Evolutionary conservation across 1,140 invertebrate species (phyloP).

Genomic region (Ceratina australensis): DNA sequence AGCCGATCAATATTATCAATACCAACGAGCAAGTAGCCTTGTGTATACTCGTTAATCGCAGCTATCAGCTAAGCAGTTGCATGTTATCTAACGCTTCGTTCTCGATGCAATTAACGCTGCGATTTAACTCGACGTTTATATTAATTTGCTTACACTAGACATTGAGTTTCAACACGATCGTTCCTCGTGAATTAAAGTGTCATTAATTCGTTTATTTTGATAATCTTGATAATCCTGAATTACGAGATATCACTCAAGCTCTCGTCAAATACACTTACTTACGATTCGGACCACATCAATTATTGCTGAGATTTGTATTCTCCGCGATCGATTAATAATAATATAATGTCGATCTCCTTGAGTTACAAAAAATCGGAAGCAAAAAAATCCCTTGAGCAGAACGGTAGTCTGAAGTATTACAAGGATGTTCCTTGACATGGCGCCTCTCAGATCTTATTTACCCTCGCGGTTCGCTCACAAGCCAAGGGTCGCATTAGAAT

Average conservation of each 20-base stretch:
- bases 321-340: neutral
- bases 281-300: no score
- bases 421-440: constrained; percentile 41
- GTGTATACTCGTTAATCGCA: neutral
- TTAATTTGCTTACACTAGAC: no score
- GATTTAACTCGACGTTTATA: neutral
- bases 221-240: no score
- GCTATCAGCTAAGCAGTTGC: neutral
- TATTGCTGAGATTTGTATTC: no score
- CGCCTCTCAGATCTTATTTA: constrained; percentile 4
- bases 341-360: neutral
- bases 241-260: no score
- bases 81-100: constrained; percentile 13
- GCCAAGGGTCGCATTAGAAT: constrained; percentile 1
- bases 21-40: constrained; percentile 3
- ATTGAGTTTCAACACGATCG: no score
- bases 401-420: neutral
- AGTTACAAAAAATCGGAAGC: neutral
- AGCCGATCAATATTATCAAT: constrained; percentile 44
- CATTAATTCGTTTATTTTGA: no score
- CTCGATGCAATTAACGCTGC: neutral
- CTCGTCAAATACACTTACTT: no score
- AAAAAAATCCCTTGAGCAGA: neutral
- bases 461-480: neutral
- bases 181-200: no score